Evolutionary conservation across 2,888 invertebrate species (phyloP).

Genomic region (Cremastobaeus sp.): DNA sequence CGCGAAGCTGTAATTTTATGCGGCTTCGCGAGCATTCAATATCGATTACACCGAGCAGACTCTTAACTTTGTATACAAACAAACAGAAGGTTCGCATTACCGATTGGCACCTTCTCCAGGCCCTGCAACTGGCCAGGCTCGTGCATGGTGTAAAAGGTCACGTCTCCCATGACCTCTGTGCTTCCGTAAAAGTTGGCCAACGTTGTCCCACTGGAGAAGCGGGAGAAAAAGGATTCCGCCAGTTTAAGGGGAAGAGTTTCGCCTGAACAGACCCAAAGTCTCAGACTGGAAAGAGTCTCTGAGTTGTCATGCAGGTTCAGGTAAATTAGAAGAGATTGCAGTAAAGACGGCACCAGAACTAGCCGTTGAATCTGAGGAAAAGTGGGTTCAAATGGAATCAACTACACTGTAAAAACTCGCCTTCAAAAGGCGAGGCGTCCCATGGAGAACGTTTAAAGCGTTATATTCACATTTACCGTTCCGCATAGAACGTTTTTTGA

Average conservation of each 20-base stretch:
- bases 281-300: constrained; percentile 81
- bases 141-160: constrained; percentile 87
- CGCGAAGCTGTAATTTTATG: constrained; percentile 14
- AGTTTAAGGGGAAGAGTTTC: constrained; percentile 87
- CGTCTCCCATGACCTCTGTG: constrained; percentile 95
- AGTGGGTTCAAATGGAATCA: no score
- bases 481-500: no score
- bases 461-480: no score
- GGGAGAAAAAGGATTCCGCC: constrained; percentile 86
- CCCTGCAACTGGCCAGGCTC: constrained; percentile 81
- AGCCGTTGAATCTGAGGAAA: constrained; percentile 85
- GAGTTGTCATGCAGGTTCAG: constrained; percentile 81
- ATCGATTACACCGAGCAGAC: constrained; percentile 6
- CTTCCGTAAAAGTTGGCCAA: constrained; percentile 94
- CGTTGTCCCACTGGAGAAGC: constrained; percentile 83
- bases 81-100: constrained; percentile 78
- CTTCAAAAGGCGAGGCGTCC: no score
- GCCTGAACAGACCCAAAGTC: constrained; percentile 92
- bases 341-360: constrained; percentile 90
- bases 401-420: no score
- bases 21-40: constrained; percentile 15
- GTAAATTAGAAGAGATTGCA: constrained; percentile 88
- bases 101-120: constrained; percentile 88
- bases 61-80: neutral
- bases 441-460: no score